These are phyloP conservation scores for Heteromurus nitidus DNA, from an alignment of 2,888 invertebrate genomes.

Conservation along the genomic window DNA sequence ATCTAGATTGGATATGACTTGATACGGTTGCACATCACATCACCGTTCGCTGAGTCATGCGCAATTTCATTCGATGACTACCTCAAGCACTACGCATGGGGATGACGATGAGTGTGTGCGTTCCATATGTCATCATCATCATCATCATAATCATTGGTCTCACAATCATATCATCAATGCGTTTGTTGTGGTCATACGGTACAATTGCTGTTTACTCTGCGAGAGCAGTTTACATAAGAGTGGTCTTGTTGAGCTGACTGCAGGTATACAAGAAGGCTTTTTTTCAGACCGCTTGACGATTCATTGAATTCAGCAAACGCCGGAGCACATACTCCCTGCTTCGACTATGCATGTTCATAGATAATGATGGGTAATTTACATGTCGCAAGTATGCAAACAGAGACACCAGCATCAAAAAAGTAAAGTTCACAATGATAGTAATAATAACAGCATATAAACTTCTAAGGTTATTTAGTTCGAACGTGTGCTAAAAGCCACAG, in stretches of 20 bases:
- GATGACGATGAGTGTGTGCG: neutral
- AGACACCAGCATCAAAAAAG: too few relatives aligned
- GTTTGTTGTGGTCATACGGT: constrained; percentile 1
- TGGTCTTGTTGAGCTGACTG: neutral
- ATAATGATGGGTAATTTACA: neutral
- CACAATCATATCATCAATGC: constrained; percentile 10
- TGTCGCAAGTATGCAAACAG: neutral
- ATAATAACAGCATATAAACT: too few relatives aligned
- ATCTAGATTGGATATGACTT: neutral
- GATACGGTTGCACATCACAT: neutral
- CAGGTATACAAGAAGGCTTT: neutral
- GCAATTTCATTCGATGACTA: neutral
- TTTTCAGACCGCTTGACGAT: constrained; percentile 36
- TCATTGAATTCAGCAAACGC: neutral
- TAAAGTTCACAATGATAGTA: too few relatives aligned
- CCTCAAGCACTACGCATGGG: neutral
- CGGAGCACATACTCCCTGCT: neutral
- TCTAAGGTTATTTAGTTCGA: too few relatives aligned
- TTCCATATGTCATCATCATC: constrained; percentile 12
- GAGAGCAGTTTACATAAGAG: neutral
- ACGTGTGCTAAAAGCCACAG: too few relatives aligned
- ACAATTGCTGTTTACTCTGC: neutral
- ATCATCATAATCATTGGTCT: neutral
- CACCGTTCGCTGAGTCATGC: neutral
- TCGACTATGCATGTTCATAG: neutral